phyloP scores from a whole-genome alignment of 2,113 vertebrate species.

The Xiphorhynchus elegans region DNA sequence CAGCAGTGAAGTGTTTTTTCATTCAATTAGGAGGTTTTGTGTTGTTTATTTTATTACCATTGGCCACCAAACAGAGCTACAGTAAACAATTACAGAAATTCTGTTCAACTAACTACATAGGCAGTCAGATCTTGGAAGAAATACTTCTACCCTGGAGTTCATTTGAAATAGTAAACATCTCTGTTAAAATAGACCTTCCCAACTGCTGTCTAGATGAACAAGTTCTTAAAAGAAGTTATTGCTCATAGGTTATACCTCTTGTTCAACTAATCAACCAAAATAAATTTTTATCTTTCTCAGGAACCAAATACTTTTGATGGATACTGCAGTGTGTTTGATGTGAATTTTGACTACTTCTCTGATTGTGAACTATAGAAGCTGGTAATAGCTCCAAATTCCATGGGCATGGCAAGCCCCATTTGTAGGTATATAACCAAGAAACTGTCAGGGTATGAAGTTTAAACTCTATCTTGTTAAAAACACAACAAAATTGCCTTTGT shows the following conservation, averaged over 20 bases:
- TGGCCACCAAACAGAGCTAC: background rate
- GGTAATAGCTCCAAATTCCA: background rate
- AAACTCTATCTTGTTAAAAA: background rate
- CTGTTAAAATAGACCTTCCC: background rate
- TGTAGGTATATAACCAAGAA: background rate
- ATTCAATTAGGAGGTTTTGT: background rate
- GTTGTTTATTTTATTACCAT: background rate
- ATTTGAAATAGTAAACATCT: background rate
- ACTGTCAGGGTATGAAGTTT: background rate
- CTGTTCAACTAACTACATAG: background rate
- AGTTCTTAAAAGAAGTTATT: background rate
- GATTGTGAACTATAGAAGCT: background rate
- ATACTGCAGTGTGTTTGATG: background rate
- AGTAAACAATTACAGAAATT: background rate
- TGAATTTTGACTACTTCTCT: background rate
- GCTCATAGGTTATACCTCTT: background rate
- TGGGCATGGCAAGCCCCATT: fast-evolving
- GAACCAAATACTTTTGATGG: background rate
- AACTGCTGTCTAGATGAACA: background rate
- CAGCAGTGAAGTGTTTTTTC: background rate
- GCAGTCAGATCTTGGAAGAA: background rate
- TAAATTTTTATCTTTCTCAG: background rate
- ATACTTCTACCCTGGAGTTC: background rate
- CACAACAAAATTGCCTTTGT: background rate
- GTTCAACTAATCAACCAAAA: background rate